Base-by-base conservation (phyloP, 2,113 vertebrate genomes). In the Poicephalus meyeri region DNA sequence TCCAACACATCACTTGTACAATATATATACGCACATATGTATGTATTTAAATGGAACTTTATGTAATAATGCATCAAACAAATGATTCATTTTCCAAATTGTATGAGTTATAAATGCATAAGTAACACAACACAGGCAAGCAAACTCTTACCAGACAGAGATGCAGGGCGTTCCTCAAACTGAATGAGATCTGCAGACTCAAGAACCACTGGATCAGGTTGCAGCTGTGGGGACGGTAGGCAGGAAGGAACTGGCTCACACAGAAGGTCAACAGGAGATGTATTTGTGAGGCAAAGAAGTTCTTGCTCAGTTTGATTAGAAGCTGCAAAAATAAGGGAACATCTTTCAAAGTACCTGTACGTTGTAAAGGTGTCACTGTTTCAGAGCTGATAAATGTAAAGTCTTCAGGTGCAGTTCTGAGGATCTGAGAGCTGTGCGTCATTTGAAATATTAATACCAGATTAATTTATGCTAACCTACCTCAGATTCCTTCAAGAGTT, bases 231-330 rank as follows among this genome's bases (percentile, higher is more conserved):
- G 33, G 99, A 99, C 0, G 99, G 99, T 25, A 99, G 97, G 95
- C 99, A 99, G 56, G 99, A 99, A 14, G 99, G 99, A 29, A 99
- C 99, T 1, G 99, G 99, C 12, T 98, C 99, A 82, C 99, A 99
- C 90, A 99, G 95, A 44, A 99, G 98, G 97, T 99, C 99, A 33
- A 99, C 88, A 0, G 99, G 98, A 63, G 99, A 98, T 19, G 95
- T 94, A 4, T 87, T 98, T 11, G 97, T 95, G 93, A 99, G 97
- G 94, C 96, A 98, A 88, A 99, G 98, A 25, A 99, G 98, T 95
- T 99, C 99, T 18, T 98, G 97, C 16, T 99, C 99, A 4, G 82
- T 91, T 25, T 96, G 97, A 56, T 72, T 93, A 55, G 95, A 93
- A 92, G 94, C 99, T 99, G 93, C 33, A 39, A 88, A 58, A 76